Evolutionary conservation across 2,888 invertebrate species (phyloP).

Genomic region (Chrysolina oricalcia): DNA sequence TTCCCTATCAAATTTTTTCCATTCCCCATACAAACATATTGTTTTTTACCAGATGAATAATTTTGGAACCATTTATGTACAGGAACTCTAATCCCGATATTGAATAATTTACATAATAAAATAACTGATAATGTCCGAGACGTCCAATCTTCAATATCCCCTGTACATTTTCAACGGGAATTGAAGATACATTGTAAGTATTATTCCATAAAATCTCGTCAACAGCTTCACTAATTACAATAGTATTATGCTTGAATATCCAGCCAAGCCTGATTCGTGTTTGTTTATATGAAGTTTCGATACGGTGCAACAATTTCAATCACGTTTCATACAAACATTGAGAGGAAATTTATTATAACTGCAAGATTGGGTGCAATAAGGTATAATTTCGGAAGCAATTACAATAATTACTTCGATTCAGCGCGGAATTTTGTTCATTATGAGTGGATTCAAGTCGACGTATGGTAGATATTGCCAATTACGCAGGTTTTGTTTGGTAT

Average conservation of each 20-base stretch:
- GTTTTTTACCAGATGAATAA: too few relatives aligned
- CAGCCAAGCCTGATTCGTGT: not conserved
- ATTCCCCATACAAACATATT: too few relatives aligned
- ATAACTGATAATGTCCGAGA: too few relatives aligned
- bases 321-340: constrained; percentile 7
- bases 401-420: constrained; percentile 7
- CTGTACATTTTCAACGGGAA: too few relatives aligned
- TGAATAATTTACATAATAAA: too few relatives aligned
- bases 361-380: constrained; percentile 19
- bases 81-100: too few relatives aligned
- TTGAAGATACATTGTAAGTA: too few relatives aligned
- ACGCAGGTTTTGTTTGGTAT: not conserved
- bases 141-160: too few relatives aligned
- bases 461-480: not conserved
- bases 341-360: constrained; percentile 13
- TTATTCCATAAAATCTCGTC: not conserved
- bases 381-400: constrained; percentile 15
- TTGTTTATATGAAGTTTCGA: not conserved
- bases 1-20: too few relatives aligned
- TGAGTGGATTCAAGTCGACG: not conserved
- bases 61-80: too few relatives aligned
- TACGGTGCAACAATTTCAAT: constrained; percentile 6
- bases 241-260: not conserved
- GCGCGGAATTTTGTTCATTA: constrained; percentile 1
- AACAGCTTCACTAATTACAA: not conserved